Percentiles rank a stretch among this genome's conserved stretches.
Evolutionary conservation across 2,113 vertebrate genomes (phyloP).

Genomic region (Balaeniceps rex): DNA sequence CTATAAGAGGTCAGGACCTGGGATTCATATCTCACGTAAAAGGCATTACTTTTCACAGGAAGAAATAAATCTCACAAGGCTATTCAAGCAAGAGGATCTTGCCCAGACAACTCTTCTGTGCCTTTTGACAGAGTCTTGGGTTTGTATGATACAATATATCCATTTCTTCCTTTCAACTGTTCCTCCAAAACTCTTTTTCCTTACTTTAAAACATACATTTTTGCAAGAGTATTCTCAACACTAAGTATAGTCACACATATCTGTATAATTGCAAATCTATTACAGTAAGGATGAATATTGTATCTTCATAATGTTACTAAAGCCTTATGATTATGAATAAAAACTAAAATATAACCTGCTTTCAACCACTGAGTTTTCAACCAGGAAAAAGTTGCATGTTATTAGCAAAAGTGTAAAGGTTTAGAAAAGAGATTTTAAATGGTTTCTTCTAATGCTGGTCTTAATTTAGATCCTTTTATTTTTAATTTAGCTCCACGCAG

Average conservation of each 20-base stretch:
- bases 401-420: not conserved
- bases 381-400: not conserved
- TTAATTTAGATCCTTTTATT: not conserved
- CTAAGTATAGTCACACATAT: not conserved
- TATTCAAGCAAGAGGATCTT: not conserved
- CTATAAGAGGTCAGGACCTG: not conserved
- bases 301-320: not conserved
- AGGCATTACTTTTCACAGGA: not conserved
- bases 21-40: not conserved
- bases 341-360: not conserved
- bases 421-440: not conserved
- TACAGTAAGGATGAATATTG: not conserved
- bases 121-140: not conserved
- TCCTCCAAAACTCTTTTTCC: not conserved
- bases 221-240: not conserved
- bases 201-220: not conserved
- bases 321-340: not conserved
- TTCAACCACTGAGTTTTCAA: not conserved
- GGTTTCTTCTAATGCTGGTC: not conserved
- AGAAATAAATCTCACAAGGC: not conserved
- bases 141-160: not conserved
- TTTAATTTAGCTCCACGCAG: not conserved
- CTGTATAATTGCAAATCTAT: not conserved
- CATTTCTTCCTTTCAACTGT: not conserved
- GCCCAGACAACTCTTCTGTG: not conserved